Evolutionary conservation across 2,797 vertebrate species (phyloP).

Genomic region (Acipenser transmontanus): DNA sequence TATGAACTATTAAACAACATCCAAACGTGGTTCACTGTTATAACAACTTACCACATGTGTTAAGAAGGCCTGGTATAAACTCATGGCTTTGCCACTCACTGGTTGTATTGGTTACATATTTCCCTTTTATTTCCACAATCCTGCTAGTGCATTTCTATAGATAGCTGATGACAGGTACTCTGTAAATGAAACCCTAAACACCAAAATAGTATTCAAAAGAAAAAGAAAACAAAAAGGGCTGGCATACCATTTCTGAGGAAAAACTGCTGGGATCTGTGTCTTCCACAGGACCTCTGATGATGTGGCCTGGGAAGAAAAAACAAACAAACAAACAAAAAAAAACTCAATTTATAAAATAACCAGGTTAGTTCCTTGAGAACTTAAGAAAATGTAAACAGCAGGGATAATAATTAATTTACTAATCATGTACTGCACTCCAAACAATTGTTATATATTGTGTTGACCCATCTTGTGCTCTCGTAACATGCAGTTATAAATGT

Average conservation of each 20-base stretch:
- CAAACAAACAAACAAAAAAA: constrained; percentile 5
- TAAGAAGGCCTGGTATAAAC: too few relatives aligned
- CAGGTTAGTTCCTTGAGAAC: neutral
- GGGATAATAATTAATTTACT: neutral
- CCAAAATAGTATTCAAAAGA: neutral
- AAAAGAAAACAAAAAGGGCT: neutral
- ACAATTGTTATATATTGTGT: too few relatives aligned
- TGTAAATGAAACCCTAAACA: neutral
- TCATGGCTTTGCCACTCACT: neutral
- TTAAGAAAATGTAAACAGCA: constrained; percentile 10
- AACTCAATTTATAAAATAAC: neutral
- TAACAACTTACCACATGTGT: too few relatives aligned
- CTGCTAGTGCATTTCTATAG: neutral
- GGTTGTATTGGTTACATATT: neutral
- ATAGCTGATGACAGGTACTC: neutral
- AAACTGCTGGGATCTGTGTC: constrained; percentile 89
- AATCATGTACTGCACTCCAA: too few relatives aligned
- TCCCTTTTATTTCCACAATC: neutral
- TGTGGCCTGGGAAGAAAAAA: constrained; percentile 54
- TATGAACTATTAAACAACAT: neutral
- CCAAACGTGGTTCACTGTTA: neutral
- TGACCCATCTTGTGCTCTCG: neutral
- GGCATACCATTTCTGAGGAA: constrained; percentile 68
- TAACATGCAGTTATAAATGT: neutral
- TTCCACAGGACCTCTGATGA: constrained; percentile 80